Base-by-base conservation (phyloP, 2,888 invertebrate genomes). In the Lumbricus terrestris region DNA sequence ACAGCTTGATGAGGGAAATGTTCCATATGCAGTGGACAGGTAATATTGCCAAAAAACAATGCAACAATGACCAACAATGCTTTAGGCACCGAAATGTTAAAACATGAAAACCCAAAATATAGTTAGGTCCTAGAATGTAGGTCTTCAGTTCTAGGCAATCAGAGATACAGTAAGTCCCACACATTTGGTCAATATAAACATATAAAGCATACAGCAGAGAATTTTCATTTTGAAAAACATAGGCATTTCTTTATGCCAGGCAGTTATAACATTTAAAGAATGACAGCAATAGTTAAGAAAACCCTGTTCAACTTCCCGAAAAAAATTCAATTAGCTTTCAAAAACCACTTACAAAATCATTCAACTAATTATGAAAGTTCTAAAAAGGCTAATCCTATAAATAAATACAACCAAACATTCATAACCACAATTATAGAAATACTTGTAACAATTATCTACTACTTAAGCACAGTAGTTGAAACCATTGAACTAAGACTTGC, bases 401-500 rank as follows among this genome's bases (percentile, higher is more conserved):
- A 69, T n/a, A n/a, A 69, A 69, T 69, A 69, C n/a, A n/a, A 69
- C 29, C 69, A n/a, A 54, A 54, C 5, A 29, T 13, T 69, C 54
- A 3, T 6, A 54, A 54, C 23, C 29, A 29, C 23, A 54, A 13
- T 11, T 69, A 69, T 13, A 69, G 6, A 69, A 69, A 69, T 69
- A 11, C n/a, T 69, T 13, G n/a, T n/a, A n/a, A n/a, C 13, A 8
- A 69, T 69, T 69, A 69, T n/a, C 8, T 69, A 8, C 69, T 69
- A n/a, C n/a, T n/a, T 29, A 11, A n/a, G 11, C 11, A 54, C 54
- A 29, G 42, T 16, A 16, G 42, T 42, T 54, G 23, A 54, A 54
- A 23, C 54, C 23, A 0, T 54, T 23, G 29, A 47, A 0, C 29
- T 29, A 11, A n/a, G 69, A 69, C 69, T 69, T n/a, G n/a, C 95